phyloP scores from a whole-genome alignment of 92 coral and sea anemone species.

The Siderastrea radians region DNA sequence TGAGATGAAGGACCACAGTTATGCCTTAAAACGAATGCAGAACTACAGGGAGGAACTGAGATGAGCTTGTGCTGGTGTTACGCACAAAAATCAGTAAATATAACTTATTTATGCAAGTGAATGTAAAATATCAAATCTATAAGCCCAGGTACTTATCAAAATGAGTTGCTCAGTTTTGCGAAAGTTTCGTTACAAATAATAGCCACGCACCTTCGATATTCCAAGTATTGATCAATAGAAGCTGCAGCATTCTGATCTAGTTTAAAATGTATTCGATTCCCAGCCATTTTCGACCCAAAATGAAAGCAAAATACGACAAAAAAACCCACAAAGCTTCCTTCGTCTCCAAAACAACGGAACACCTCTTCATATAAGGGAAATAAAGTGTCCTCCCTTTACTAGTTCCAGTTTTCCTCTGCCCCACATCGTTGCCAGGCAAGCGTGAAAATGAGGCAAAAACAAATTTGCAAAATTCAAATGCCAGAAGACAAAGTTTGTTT shows the following conservation, averaged over 20 bases:
- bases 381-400: background rate
- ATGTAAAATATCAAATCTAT: background rate
- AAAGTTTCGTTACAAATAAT: background rate
- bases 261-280: constrained; percentile 86
- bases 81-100: too few relatives aligned
- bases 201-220: constrained; percentile 87
- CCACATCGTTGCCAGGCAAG: constrained; percentile 51
- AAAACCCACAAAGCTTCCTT: background rate
- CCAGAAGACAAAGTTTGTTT: background rate
- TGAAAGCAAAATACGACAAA: background rate
- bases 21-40: too few relatives aligned
- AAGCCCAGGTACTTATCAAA: background rate
- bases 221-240: constrained; percentile 93
- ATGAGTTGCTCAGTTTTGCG: background rate
- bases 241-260: constrained; percentile 90
- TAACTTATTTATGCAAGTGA: background rate
- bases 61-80: too few relatives aligned
- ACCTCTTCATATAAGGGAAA: background rate
- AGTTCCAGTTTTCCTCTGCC: constrained; percentile 26
- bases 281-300: constrained; percentile 67
- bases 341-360: constrained; percentile 39
- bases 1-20: too few relatives aligned
- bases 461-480: constrained; percentile 26
- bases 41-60: too few relatives aligned
- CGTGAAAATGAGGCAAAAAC: constrained; percentile 47